phyloP scores from a whole-genome alignment of 2,888 invertebrate genomes.

The Callimorpha dominula region DNA sequence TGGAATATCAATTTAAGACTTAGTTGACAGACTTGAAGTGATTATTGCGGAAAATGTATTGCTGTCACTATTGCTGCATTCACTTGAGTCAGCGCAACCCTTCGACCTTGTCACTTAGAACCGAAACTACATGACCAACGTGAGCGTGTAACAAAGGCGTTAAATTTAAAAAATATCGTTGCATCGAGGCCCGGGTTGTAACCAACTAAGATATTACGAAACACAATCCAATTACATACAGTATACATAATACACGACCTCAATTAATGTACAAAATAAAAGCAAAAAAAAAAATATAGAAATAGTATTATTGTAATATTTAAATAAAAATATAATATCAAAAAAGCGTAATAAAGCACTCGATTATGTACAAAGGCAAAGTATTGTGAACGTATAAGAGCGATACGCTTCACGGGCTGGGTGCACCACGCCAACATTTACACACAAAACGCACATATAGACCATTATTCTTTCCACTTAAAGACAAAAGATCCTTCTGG shows the following conservation, averaged over 20 bases:
- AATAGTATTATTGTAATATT: constrained; percentile 63
- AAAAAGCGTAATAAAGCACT: constrained; percentile 84
- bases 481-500: background rate
- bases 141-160: too few species aligned
- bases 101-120: too few species aligned
- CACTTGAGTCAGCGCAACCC: background rate
- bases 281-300: constrained; percentile 61
- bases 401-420: constrained; percentile 19
- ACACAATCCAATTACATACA: constrained; percentile 37
- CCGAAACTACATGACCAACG: too few species aligned
- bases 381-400: constrained; percentile 34
- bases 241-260: constrained; percentile 34
- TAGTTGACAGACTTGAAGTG: background rate
- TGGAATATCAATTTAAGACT: background rate
- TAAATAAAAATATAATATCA: constrained; percentile 74
- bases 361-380: constrained; percentile 73
- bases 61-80: background rate
- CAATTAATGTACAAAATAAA: constrained; percentile 61
- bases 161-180: background rate
- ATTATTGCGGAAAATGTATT: background rate
- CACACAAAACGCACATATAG: background rate
- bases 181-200: background rate
- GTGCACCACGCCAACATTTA: constrained; percentile 6
- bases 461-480: background rate
- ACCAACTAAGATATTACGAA: constrained; percentile 20